Base-by-base conservation (phyloP, 2,888 invertebrate species). In the Nesidiocoris tenuis region DNA sequence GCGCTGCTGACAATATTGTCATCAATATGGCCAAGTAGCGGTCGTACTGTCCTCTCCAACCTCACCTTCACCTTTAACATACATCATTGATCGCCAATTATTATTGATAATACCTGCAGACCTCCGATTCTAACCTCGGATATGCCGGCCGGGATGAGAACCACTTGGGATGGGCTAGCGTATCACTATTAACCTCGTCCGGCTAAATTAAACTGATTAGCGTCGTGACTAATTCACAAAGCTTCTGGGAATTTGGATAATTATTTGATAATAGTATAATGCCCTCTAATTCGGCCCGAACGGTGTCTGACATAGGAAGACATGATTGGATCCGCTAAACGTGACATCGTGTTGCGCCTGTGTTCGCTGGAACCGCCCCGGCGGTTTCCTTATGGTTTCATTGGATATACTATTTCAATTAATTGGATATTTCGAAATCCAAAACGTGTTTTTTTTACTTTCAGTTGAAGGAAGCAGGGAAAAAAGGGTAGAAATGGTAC, bases 221-320 rank as follows among this genome's bases (percentile, higher is more conserved):
- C 57, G 70, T 24, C 54, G 19, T 70, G 70, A 70, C 70, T 70
- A 70, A 70, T 70, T 70, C 70, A 70, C 70, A 70, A 70, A 70
- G 70, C 70, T 57, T 39, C 24, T 22, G 70, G 70, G 70, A 70
- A 59, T 70, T 70, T 59, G 70, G 70, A 70, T 70, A 70, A 70
- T 70, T 70, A 70, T 70, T 70, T 57, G 70, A 70, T 70, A 70
- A 70, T 70, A 70, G 70, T 70, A 70, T 70, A 70, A 70, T 70
- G 59, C 24, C 23, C 70, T 70, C 70, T 70, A 70, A 70, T 70
- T 70, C 39, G 39, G 39, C 39, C n/a, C n/a, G n/a, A 12, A 39
- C 39, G 12, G 39, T 12, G 39, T 39, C 39, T 39, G 39, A 39
- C 39, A 39, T 12, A 3, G 39, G 39, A 39, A 39, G 39, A 39